Conservation (phyloP, 2,113 vertebrate genomes). For the Callospermophilus lateralis region DNA sequence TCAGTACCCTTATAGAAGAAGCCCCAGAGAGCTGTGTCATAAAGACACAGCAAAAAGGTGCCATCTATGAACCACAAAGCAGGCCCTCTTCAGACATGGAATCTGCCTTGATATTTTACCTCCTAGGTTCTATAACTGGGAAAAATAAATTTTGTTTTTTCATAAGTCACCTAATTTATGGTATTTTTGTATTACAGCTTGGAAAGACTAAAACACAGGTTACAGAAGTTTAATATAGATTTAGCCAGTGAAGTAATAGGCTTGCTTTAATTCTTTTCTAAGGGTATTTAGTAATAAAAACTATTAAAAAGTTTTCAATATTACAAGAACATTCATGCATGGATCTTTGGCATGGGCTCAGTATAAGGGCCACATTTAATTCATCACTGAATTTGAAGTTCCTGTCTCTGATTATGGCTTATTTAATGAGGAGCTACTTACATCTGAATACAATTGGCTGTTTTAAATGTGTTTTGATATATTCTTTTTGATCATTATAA, state of each 20-base stretch:
- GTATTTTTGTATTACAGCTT: neutral
- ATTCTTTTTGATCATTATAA: neutral
- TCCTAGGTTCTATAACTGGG: neutral
- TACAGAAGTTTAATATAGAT: neutral
- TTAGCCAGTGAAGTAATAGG: neutral
- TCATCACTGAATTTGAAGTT: neutral
- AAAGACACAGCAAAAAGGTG: neutral
- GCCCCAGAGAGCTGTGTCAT: neutral
- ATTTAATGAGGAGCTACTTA: constrained; percentile 42
- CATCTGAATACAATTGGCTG: neutral
- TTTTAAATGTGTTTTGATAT: neutral
- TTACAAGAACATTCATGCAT: neutral
- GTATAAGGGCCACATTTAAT: neutral
- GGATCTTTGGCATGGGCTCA: neutral
- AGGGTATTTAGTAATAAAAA: neutral
- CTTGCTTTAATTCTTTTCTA: neutral
- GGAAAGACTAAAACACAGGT: neutral
- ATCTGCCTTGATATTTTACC: neutral
- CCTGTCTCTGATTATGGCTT: neutral
- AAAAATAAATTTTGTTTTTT: neutral
- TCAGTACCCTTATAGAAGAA: neutral
- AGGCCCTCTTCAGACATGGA: neutral
- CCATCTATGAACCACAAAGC: neutral
- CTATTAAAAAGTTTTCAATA: neutral
- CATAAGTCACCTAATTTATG: neutral